Base-by-base conservation (phyloP, 2,797 vertebrate genomes). In the Alectoris magna region DNA sequence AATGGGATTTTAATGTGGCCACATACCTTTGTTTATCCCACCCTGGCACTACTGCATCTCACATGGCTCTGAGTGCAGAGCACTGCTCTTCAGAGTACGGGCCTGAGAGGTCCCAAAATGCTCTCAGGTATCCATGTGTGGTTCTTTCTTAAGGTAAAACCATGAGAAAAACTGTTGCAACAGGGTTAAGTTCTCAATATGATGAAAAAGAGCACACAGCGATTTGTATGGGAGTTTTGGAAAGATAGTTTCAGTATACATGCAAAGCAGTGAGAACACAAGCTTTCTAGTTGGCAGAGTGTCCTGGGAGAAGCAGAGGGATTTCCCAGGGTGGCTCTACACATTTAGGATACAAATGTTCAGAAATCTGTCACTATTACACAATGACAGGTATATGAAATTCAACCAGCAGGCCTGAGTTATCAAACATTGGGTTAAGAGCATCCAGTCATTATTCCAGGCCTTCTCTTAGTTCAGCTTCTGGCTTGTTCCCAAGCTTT, bases 331-430 rank as follows among this genome's bases (percentile, higher is more conserved):
- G 53, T 58, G 63, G 5, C 16, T 82, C 2, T 46, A 23, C 53
- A 36, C 14, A 6, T 7, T 85, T 36, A 18, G 29, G 34, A 31
- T 0, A 62, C 67, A 55, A 55, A 9, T 0, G 0, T 31, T 39
- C 55, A 70, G 56, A 43, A 34, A 59, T 29, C 46, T 22, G 3
- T 27, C 24, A 17, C 22, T 58, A 3, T 24, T 31, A 10, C 13
- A 9, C 26, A 18, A 3, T 1, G 29, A n/a, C 14, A 2, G 1
- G 1, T 17, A 24, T 38, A 58, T 4, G 1, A 16, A 10, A 15
- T 16, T 41, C 7, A 1, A 7, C n/a, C 27, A 14, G 36, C 44
- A 68, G 34, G n/a, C 26, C 59, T 48, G 43, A 31, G 36, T 34
- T 22, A 59, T 5, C 60, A 60, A 31, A 3, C 11, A 4, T 7